Evolutionary conservation across 2,113 vertebrate genomes (phyloP), one percentile per base, ranked within the genome.

Genomic region (Ceyx margarethae): DNA sequence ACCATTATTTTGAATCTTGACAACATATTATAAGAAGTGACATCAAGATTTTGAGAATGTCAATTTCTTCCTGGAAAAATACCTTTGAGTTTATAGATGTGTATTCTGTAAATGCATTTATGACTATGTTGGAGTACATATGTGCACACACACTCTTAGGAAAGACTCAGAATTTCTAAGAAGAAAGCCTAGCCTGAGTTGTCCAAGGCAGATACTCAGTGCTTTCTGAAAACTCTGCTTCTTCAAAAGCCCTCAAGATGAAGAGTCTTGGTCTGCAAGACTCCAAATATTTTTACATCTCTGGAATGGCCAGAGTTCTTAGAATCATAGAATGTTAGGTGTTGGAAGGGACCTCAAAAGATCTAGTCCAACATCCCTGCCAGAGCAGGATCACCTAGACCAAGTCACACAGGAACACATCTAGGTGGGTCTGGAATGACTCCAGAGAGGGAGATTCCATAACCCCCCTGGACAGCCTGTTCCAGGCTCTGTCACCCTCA

Each of bases 1-100:
- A 75, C 50, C 74, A 31, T 60, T 72, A 93, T 90, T 94, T 68
- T 92, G 75, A 65, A 93, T 93, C 80, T 84, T 91, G 46, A 95
- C 61, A 79, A 94, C 94, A 54, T 74, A 60, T 40, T 37, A 17
- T 78, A 79, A 72, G 92, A 80, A 88, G 75, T 82, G 45, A 75
- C 89, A 89, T 79, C 94, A 91, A 95, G 94, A 95, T 85, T 87
- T 74, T 73, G 28, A 67, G 60, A 96, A 85, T n/a, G 68, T 13
- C 42, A 43, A 74, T 94, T 94, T 75, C 18, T 88, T 83, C 89
- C 45, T 51, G 42, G 73, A 89, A 90, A 84, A 73, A 15, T n/a
- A 37, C 6, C 15, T n/a, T 7, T 45, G 66, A 43, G 9, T 58
- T 88, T 46, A 26, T 21, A n/a, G 37, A 17, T 82, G 16, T 69